Percentiles rank a stretch among this genome's conserved stretches.
Evolutionary conservation across 1,140 invertebrate species (phyloP).

Genomic region (Drosophila aff.): DNA sequence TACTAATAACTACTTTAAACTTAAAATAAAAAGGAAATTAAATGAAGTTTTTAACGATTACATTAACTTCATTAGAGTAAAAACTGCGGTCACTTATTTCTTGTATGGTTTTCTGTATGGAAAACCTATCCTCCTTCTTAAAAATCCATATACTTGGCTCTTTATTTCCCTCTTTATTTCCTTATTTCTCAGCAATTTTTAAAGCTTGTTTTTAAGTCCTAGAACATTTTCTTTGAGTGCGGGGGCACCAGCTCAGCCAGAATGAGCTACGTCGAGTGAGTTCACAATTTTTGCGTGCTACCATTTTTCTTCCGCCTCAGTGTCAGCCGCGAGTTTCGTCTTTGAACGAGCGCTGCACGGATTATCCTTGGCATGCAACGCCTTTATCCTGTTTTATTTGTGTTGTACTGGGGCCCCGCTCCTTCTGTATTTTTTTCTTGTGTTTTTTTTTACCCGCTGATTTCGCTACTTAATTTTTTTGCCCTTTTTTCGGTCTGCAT

Average conservation of each 20-base stretch:
- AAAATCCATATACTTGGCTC: background rate
- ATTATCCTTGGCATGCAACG: conserved; percentile 82
- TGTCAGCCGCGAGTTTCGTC: conserved; percentile 37
- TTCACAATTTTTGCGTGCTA: conserved; percentile 82
- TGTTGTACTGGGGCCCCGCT: conserved; percentile 54
- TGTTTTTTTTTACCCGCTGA: conserved; percentile 69
- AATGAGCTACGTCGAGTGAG: conserved; percentile 82
- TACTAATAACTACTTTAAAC: too few relatives aligned
- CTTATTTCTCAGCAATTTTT: background rate
- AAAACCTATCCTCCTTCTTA: background rate
- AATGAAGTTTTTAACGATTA: too few relatives aligned
- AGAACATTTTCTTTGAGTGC: background rate
- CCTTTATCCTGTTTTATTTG: conserved; percentile 81
- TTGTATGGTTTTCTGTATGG: background rate
- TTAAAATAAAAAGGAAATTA: too few relatives aligned
- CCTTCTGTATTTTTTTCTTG: conserved; percentile 21
- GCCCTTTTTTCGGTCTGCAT: conserved; percentile 51
- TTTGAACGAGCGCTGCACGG: conserved; percentile 40
- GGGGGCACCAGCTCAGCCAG: conserved; percentile 56
- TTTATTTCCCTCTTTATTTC: background rate
- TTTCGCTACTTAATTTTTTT: conserved; percentile 82
- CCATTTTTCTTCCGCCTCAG: conserved; percentile 73
- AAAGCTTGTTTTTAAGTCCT: background rate
- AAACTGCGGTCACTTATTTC: too few relatives aligned
- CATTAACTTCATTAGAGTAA: too few relatives aligned